These are phyloP conservation scores for Calameuta idolon DNA, from an alignment of 2,888 invertebrate species.

Conservation along the genomic window DNA sequence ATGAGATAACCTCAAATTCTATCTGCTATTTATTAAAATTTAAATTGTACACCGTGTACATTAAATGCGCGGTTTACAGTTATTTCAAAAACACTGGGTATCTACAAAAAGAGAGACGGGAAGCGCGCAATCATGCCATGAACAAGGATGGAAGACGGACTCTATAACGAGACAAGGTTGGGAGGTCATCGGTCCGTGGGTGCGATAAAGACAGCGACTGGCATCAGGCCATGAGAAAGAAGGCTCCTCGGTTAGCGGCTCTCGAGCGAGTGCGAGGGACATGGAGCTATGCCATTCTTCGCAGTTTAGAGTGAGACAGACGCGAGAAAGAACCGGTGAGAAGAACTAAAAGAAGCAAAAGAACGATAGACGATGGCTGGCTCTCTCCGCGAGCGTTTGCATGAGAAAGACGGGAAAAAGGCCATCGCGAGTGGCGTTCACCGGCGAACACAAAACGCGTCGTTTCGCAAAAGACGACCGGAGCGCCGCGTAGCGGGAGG, in stretches of 20 bases:
- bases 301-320: background rate
- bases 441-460: slow-evolving; percentile 26
- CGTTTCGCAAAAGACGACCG: slow-evolving; percentile 31
- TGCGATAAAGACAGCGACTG: slow-evolving; percentile 36
- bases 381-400: slow-evolving; percentile 27
- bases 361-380: slow-evolving; percentile 26
- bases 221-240: slow-evolving; percentile 52
- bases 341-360: slow-evolving; percentile 39
- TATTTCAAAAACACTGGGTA: slow-evolving; percentile 44
- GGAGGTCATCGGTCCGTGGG: slow-evolving; percentile 47
- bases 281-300: slow-evolving; percentile 9
- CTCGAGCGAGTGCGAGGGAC: slow-evolving; percentile 19
- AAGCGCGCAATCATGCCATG: slow-evolving; percentile 11
- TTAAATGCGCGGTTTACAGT: slow-evolving; percentile 41
- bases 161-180: slow-evolving; percentile 53
- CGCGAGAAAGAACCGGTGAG: slow-evolving; percentile 38
- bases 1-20: background rate
- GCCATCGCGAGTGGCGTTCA: slow-evolving; percentile 32
- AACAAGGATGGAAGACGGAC: slow-evolving; percentile 28
- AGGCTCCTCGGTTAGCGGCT: slow-evolving; percentile 30
- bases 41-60: background rate
- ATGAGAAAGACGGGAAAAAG: slow-evolving; percentile 47
- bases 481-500: slow-evolving; percentile 37
- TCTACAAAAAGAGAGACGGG: slow-evolving; percentile 23
- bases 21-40: background rate